Percentiles rank a stretch among this genome's conserved stretches.
Evolutionary conservation across 2,797 vertebrate genomes (phyloP).

Genomic region (Gobionotothen gibberifrons): DNA sequence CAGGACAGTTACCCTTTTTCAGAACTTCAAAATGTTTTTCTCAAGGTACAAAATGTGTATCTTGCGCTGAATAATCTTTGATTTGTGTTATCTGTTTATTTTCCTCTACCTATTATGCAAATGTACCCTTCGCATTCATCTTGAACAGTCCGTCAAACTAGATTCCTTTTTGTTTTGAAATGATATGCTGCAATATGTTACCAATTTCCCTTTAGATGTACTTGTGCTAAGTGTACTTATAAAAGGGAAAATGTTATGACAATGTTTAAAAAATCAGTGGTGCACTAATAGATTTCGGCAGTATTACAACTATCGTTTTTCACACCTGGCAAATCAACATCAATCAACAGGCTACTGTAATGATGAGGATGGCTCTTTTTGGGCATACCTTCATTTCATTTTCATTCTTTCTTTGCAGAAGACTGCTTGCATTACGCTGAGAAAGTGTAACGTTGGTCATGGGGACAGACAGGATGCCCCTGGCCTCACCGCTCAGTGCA

Average conservation of each 20-base stretch:
- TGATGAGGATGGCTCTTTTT: neutral
- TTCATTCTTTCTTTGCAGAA: neutral
- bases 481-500: slow-evolving; percentile 50
- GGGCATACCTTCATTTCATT: neutral
- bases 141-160: neutral
- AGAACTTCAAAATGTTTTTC: neutral
- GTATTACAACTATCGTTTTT: neutral
- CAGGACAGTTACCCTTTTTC: neutral
- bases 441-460: slow-evolving; percentile 30
- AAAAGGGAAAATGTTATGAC: neutral
- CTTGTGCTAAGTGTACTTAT: neutral
- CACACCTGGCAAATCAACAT: neutral
- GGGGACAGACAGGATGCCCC: slow-evolving; percentile 52
- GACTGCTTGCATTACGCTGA: slow-evolving; percentile 7
- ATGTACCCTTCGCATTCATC: neutral
- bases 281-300: neutral
- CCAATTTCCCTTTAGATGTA: neutral
- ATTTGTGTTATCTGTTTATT: neutral
- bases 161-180: neutral
- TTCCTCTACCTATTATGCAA: neutral
- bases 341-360: neutral
- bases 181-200: neutral
- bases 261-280: neutral
- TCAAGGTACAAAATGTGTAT: neutral
- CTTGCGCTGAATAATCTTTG: neutral